Percentiles rank a stretch among this genome's conserved stretches.
Evolutionary conservation across 2,113 vertebrate species (phyloP).

Genomic region (Columba livia): DNA sequence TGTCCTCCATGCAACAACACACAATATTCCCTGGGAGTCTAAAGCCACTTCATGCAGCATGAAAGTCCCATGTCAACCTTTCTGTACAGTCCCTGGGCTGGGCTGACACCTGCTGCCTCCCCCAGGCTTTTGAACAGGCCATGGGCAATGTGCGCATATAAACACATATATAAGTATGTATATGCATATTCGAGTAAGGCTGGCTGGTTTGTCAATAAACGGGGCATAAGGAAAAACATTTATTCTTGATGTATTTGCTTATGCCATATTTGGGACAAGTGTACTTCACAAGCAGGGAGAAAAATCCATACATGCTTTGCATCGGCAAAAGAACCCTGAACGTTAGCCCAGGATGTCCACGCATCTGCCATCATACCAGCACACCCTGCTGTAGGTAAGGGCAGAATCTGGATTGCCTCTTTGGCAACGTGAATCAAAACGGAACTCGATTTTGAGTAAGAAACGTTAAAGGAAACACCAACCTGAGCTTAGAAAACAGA

Average conservation of each 20-base stretch:
- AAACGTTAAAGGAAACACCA: not conserved
- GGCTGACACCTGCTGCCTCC: not conserved
- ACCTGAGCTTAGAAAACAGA: not conserved
- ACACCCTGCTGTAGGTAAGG: not conserved
- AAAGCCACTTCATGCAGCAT: not conserved
- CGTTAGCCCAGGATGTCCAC: not conserved
- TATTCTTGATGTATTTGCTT: not conserved
- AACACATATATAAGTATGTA: rapidly evolving
- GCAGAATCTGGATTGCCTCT: not conserved
- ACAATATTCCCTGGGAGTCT: not conserved
- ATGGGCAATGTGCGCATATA: rapidly evolving
- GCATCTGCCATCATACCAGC: rapidly evolving
- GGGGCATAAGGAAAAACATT: not conserved
- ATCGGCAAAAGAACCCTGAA: not conserved
- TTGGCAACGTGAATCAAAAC: not conserved
- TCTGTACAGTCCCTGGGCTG: not conserved
- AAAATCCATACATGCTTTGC: not conserved
- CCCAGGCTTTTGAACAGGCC: not conserved
- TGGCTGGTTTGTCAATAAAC: not conserved
- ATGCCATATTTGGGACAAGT: not conserved
- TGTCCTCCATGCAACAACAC: not conserved
- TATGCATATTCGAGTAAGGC: not conserved
- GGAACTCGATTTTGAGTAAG: not conserved
- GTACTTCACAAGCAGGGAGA: not conserved
- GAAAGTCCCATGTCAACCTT: not conserved